A percentile compares a stretch with the other conserved stretches of the same genome.
Evolutionary conservation across 2,797 vertebrate genomes (phyloP).

Genomic region (Triplophysa yarkandensis): DNA sequence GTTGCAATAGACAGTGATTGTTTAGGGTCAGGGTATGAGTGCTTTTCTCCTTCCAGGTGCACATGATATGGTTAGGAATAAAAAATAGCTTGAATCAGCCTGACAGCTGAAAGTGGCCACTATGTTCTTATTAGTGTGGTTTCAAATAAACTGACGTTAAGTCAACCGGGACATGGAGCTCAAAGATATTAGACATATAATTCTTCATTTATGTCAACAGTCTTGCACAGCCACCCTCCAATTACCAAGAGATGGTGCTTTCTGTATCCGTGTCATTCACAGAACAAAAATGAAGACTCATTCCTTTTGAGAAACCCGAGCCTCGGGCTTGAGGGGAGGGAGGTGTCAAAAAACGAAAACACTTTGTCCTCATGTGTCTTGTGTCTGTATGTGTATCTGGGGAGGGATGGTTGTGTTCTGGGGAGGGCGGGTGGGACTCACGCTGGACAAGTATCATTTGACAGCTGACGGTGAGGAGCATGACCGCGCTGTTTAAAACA

Average conservation of each 20-base stretch:
- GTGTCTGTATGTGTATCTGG: constrained; percentile 21
- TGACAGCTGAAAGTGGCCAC: constrained; percentile 24
- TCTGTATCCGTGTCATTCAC: constrained; percentile 12
- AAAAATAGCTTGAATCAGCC: not conserved
- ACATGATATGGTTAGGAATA: constrained; percentile 14
- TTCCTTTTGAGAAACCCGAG: constrained; percentile 48
- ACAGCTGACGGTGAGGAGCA: constrained; percentile 50
- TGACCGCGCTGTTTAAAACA: constrained; percentile 50
- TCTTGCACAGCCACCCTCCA: not conserved
- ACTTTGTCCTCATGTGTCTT: constrained; percentile 41
- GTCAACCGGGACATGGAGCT: constrained; percentile 15
- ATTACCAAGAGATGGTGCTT: constrained; percentile 12
- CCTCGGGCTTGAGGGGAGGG: constrained; percentile 37
- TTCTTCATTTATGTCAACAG: constrained; percentile 32
- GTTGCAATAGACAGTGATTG: constrained; percentile 16
- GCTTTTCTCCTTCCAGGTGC: constrained; percentile 23
- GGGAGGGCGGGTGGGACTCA: not conserved
- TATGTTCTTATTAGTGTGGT: constrained; percentile 32
- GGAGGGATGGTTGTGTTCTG: not conserved
- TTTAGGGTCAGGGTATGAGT: constrained; percentile 31
- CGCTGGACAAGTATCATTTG: constrained; percentile 22
- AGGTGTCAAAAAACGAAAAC: constrained; percentile 17
- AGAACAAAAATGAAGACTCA: constrained; percentile 50
- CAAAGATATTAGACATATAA: constrained; percentile 25
- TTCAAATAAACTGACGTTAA: not conserved